Evolutionary conservation across 2,888 invertebrate genomes (phyloP).

Genomic region (Arrhopalites spinosus): DNA sequence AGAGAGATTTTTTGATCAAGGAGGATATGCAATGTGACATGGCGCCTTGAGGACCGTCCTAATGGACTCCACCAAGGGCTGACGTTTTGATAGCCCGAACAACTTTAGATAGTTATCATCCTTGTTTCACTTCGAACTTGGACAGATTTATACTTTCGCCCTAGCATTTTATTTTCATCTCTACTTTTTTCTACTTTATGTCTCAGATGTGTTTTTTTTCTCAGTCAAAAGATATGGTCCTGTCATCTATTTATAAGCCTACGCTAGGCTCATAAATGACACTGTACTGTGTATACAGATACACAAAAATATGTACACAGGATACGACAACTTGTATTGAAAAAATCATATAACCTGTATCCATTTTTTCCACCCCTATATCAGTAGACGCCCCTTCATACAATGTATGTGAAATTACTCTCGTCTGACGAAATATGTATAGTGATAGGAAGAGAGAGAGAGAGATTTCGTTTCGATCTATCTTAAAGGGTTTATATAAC

Average conservation of each 20-base stretch:
- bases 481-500: slow-evolving; percentile 11
- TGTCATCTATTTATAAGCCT: slow-evolving; percentile 14
- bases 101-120: slow-evolving; percentile 44
- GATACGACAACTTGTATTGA: too few species aligned
- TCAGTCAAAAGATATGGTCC: not conserved
- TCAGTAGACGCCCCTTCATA: too few species aligned
- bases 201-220: not conserved
- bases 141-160: slow-evolving; percentile 40
- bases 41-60: slow-evolving; percentile 27
- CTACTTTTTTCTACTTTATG: slow-evolving; percentile 22
- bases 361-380: too few species aligned
- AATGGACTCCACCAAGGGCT: slow-evolving; percentile 44
- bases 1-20: not conserved
- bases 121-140: slow-evolving; percentile 38
- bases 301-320: too few species aligned
- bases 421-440: not conserved
- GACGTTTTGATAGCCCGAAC: slow-evolving; percentile 43
- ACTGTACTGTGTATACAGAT: not conserved
- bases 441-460: not conserved
- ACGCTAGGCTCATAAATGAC: slow-evolving; percentile 5
- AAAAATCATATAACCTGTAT: too few species aligned
- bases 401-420: too few species aligned
- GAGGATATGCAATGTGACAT: slow-evolving; percentile 15
- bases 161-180: slow-evolving; percentile 35
- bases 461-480: slow-evolving; percentile 18